Base-by-base conservation (phyloP, 2,113 vertebrate genomes). In the Malurus alboscapulatus region DNA sequence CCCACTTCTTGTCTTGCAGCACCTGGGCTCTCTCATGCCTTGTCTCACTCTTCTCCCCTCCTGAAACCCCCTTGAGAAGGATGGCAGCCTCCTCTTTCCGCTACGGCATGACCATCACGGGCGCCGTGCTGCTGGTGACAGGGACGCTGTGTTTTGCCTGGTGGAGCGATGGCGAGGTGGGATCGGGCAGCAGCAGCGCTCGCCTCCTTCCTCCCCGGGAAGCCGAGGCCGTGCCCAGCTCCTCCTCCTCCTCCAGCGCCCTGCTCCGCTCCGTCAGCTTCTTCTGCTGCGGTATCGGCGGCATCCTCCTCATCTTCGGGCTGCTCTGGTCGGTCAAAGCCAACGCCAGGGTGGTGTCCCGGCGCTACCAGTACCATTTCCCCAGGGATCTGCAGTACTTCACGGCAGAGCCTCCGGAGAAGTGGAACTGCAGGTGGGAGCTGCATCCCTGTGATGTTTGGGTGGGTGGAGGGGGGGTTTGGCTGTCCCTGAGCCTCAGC, bases 101-200 rank as follows among this genome's bases (percentile, higher is more conserved):
- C 68, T 97, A 95, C 2, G 95, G 96, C 48, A 3, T 97, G 84
- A 97, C 74, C 27, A 95, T 97, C 85, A 73, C 95, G 1, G 97
- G 97, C 76, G 91, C 77, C 0, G 91, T 97, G 93, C 83, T 97
- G 55, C 96, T 98, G 87, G 97, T 97, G 88, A 96, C 95, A 0
- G 97, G 97, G 18, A 97, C 94, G 0, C 94, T 98, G 55, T 98
- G 97, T 92, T 98, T 98, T 2, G 96, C 97, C 38, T 98, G 97
- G 97, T 98, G 97, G 97, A 98, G 97, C 0, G 97, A 98, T 0
- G 96, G 92, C 4, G 94, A 97, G 20, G 58, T 94, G 61, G 95
- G 87, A 48, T 67, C 81, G 3, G 19, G 74, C 74, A 6, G 40
- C 74, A 6, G 40, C 0, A 77, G 87, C 40, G 45, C 91, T 75